Evolutionary conservation across 64 coral and sea anemone species (phyloP).

Genomic region (Montipora capricornis): DNA sequence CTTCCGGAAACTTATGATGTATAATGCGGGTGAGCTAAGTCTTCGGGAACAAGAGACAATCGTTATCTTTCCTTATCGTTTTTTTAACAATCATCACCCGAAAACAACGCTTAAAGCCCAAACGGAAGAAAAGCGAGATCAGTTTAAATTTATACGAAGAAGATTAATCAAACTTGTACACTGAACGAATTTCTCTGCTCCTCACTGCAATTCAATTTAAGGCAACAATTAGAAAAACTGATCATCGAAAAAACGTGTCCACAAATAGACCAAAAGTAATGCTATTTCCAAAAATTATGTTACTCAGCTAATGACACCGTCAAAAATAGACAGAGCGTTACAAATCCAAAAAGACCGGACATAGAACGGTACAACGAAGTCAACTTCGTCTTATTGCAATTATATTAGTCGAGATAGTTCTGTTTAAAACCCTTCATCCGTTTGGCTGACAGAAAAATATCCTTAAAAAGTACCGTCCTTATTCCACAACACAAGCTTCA

Average conservation of each 20-base stretch:
- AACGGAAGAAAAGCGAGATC: constrained; percentile 26
- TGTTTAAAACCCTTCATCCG: too few relatives aligned
- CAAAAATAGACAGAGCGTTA: background rate
- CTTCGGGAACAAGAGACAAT: background rate
- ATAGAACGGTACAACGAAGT: background rate
- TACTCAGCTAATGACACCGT: background rate
- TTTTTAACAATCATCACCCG: constrained; percentile 8
- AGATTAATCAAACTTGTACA: constrained; percentile 39
- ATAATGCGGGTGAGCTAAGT: background rate
- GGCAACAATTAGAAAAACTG: background rate
- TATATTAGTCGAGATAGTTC: too few relatives aligned
- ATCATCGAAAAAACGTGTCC: background rate
- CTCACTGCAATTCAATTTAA: background rate
- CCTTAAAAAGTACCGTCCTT: too few relatives aligned
- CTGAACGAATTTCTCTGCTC: constrained; percentile 1
- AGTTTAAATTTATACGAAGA: constrained; percentile 18
- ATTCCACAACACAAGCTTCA: too few relatives aligned
- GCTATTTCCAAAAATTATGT: background rate
- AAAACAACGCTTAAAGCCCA: background rate
- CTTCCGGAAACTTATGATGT: too few relatives aligned
- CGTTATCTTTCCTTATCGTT: constrained; percentile 24
- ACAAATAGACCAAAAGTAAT: background rate
- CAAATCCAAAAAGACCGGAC: background rate
- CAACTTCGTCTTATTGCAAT: background rate
- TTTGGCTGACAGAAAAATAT: too few relatives aligned